These are phyloP conservation scores for Laticauda laticaudata DNA, from an alignment of 2,113 vertebrate species.

Conservation along the genomic window DNA sequence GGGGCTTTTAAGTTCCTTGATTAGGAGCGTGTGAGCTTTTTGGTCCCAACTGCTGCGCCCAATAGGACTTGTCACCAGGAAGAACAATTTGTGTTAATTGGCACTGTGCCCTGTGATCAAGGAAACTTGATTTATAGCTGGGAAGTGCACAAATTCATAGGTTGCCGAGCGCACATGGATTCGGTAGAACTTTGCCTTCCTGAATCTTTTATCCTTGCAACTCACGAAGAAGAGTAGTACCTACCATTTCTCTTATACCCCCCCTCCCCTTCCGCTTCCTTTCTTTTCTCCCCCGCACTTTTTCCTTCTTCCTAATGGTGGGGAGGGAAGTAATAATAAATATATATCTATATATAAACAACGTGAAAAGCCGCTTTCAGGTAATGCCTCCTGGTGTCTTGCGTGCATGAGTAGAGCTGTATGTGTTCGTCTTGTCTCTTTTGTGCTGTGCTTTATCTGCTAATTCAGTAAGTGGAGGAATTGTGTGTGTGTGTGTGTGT, in stretches of 20 bases:
- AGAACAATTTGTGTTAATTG: constrained; percentile 86
- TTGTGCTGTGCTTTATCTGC: constrained; percentile 61
- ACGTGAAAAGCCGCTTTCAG: constrained; percentile 33
- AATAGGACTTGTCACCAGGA: constrained; percentile 77
- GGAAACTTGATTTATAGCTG: constrained; percentile 89
- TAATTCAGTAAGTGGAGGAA: constrained; percentile 66
- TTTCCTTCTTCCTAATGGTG: background rate
- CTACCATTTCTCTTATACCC: constrained; percentile 73
- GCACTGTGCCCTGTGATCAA: constrained; percentile 80
- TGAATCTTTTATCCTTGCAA: constrained; percentile 97
- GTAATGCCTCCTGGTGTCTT: constrained; percentile 51
- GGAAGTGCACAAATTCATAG: constrained; percentile 86
- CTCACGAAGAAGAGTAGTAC: constrained; percentile 99
- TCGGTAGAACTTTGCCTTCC: constrained; percentile 97
- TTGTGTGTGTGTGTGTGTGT: constrained; percentile 40
- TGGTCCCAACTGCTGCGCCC: constrained; percentile 88
- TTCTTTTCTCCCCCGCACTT: constrained; percentile 14
- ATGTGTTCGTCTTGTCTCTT: constrained; percentile 70
- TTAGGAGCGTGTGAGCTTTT: constrained; percentile 91
- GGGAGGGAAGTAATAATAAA: constrained; percentile 23
- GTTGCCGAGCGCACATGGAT: constrained; percentile 95
- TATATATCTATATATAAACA: too few relatives aligned
- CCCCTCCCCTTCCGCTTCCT: constrained; percentile 7
- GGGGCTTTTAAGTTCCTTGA: constrained; percentile 99
- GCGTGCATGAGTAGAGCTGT: constrained; percentile 39